Conservation (phyloP, 2,797 vertebrate genomes). For the Geotrypetes seraphini region DNA sequence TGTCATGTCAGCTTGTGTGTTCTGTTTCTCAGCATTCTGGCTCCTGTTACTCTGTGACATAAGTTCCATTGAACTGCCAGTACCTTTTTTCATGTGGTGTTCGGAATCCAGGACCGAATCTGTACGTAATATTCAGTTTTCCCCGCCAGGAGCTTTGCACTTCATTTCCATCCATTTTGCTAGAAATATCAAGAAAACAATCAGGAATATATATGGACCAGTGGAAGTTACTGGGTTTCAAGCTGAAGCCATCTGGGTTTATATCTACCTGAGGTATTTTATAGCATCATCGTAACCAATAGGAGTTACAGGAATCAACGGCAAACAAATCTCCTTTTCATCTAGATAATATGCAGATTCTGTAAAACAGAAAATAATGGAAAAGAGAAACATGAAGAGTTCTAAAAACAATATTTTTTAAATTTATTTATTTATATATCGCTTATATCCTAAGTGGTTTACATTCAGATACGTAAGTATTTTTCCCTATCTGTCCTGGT, state of each 20-base stretch:
- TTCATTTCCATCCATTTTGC: constrained; percentile 3
- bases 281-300: constrained; percentile 9
- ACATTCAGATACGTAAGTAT: too few relatives aligned
- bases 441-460: too few relatives aligned
- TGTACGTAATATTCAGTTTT: constrained; percentile 3
- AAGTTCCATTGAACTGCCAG: too few relatives aligned
- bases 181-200: not conserved
- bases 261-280: constrained; percentile 8
- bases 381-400: too few relatives aligned
- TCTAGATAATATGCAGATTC: constrained; percentile 8
- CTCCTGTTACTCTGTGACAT: too few relatives aligned
- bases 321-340: not conserved
- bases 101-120: constrained; percentile 3
- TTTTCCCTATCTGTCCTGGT: too few relatives aligned
- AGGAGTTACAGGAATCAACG: constrained; percentile 7
- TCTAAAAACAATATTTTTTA: too few relatives aligned
- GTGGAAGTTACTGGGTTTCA: not conserved
- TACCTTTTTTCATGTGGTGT: constrained; percentile 1
- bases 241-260: not conserved
- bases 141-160: constrained; percentile 1
- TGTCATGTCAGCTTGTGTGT: too few relatives aligned
- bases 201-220: too few relatives aligned
- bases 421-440: too few relatives aligned
- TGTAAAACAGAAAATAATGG: too few relatives aligned
- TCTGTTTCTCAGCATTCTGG: too few relatives aligned